Percentiles rank a stretch among this genome's conserved stretches.
Conservation (phyloP, 2,888 invertebrate genomes). For the Erebia ligea region DNA sequence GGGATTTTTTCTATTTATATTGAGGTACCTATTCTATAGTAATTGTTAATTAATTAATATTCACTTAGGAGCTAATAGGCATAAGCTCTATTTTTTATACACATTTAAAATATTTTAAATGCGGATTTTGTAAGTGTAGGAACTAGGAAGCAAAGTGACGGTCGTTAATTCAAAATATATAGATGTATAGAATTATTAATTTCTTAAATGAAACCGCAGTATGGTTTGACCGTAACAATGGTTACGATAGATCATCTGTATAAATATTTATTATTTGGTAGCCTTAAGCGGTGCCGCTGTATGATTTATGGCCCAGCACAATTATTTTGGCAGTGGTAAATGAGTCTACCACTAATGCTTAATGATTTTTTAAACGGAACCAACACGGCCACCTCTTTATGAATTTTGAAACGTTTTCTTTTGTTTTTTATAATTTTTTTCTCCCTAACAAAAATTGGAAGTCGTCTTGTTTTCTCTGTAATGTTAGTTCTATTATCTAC, state of each 20-base stretch:
- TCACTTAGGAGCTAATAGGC: background rate
- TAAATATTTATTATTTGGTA: conserved; percentile 61
- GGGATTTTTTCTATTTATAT: background rate
- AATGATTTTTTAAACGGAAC: conserved; percentile 6
- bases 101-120: background rate
- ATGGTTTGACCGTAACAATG: conserved; percentile 50
- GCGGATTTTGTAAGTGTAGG: background rate
- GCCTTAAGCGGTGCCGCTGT: conserved; percentile 49
- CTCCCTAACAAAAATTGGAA: too few species aligned
- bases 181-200: conserved; percentile 34
- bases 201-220: conserved; percentile 35
- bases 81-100: background rate
- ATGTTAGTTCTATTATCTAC: too few species aligned
- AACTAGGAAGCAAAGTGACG: background rate
- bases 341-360: conserved; percentile 30
- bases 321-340: conserved; percentile 49
- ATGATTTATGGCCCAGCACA: conserved; percentile 51
- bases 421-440: conserved; percentile 1
- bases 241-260: conserved; percentile 50
- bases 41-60: background rate
- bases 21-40: background rate
- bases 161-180: conserved; percentile 30
- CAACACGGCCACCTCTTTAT: background rate
- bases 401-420: background rate
- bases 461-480: too few species aligned